Evolutionary conservation across 2,888 invertebrate species (phyloP), one percentile per base, ranked within the genome.

Genomic region (Mechanitis mazaeus): DNA sequence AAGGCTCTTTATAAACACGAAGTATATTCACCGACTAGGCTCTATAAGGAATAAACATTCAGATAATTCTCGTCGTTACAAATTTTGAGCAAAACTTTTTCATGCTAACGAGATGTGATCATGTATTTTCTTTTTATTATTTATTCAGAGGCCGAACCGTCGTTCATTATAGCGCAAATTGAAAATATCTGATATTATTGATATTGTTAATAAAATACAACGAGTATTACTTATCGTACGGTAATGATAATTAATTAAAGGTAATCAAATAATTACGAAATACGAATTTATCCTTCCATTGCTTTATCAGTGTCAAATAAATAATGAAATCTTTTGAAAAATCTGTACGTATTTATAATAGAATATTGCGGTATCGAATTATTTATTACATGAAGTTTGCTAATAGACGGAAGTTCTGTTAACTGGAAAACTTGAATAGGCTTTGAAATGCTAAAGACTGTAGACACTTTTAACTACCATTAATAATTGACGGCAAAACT

Each of bases 21-120:
- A 9, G 42, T 42, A 42, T 42, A 42, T 9, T 42, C 42, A 42
- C 7, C 9, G 42, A 9, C 7, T 31, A 50, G 11, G 50, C 31
- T 50, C 50, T 50, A 31, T n/a, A 47, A 47, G 50, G 31, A 50
- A 50, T 50, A 50, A 50, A 50, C 50, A 6, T 50, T 31, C 5
- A 28, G 31, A 50, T 31, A 50, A 31, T 50, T 50, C 50, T 31
- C 50, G 50, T 50, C 31, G 50, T 50, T 7, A 31, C 7, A 50
- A 50, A 50, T 31, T 50, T 47, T 47, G 7, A 31, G 9, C 50
- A 31, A 50, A 31, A 31, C 5, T 50, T 7, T 64, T 61, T 61
- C 58, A 59, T 55, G 59, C 60, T 64, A 65, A 65, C 59, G 57
- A 64, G 64, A 66, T 58, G 61, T 62, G 61, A 66, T 66, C 56